Base-by-base conservation (phyloP, 2,797 vertebrate species). In the Anabas testudineus region DNA sequence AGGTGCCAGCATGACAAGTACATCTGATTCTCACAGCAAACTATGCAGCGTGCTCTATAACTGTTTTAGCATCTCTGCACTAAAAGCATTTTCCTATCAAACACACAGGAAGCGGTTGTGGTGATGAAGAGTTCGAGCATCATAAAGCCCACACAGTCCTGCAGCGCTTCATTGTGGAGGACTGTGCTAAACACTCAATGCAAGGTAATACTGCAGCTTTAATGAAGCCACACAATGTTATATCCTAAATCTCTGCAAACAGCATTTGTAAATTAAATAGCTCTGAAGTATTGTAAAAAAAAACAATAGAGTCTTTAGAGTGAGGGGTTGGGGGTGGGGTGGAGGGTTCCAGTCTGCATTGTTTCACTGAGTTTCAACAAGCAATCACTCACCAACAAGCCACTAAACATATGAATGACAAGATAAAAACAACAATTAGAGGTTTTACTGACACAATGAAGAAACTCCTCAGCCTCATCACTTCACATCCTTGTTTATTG, bases 21-120 rank as follows among this genome's bases (percentile, higher is more conserved):
- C 10, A 0, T 49, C 21, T 62, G 24, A 62, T 42, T 55, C 14
- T 77, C 57, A 15, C 3, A 46, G 48, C 30, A 51, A 21, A 60
- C 51, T 5, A 1, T 46, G 45, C 16, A 37, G 2, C 7, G 34
- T 43, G 10, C 19, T 12, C 13, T 14, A 16, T 1, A 19, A 18
- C 14, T 28, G 36, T 49, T 39, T 4, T 2, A 5, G 54, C 74
- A 37, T 13, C 51, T 55, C 52, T 76, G 84, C 74, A 62, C 52
- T 46, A 7, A 66, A 48, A 55, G 42, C 51, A 18, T 5, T 43
- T 42, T 55, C n/a, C 18, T 34, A 56, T 36, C 4, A 32, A 4
- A 59, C 41, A 59, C 41, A 86, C 88, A 90, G 93, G 93, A 94
- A 90, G 90, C 45, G 81, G 81, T 81, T 90, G 85, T 72, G 87